Evolutionary conservation across 1,140 invertebrate species (phyloP), one percentile per base, ranked within the genome.

Genomic region (Bicyclus anynana): DNA sequence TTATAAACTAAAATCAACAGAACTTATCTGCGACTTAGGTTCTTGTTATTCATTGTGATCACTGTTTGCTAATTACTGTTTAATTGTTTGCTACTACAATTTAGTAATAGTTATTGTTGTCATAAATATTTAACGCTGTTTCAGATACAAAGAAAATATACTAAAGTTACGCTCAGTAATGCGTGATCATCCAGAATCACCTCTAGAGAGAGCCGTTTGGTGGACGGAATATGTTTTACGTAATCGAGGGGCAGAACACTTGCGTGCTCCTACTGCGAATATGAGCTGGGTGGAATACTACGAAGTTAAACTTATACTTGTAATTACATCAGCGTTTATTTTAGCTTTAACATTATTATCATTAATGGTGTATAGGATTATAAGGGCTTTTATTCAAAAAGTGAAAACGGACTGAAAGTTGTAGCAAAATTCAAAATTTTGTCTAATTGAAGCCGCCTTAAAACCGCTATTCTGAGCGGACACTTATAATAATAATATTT

Each of bases 191-290:
- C 89, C 89, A 2, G 21, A 48, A 13, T 49, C 13, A 21, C 14
- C 89, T 0, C 48, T 91, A 14, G 80, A 91, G 23, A 58, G 76
- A 38, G 89, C 84, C 0, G 67, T 90, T 9, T 89, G 89, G 82
- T 90, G 90, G 80, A 81, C 83, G 0, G 90, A 91, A 65, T 83
- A 90, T 62, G 73, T 90, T 4, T 59, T 90, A 7, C 57, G 89
- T 2, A 67, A 83, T 60, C 80, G 90, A 53, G 91, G 90, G 29
- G 88, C 89, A 2, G 70, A 70, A 10, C 91, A 92, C 67, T 63
- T 93, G 5, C 84, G 75, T 21, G 40, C 64, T 9, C 48, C 60
- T 9, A 49, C 55, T 7, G 50, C 48, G 0, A 42, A 58, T 35
- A 55, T 67, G 52, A 20, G 16, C 14, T 47, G 35, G 55, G 40